Evolutionary conservation across 2,888 invertebrate species (phyloP).

Genomic region (Ephialtes manifestator): DNA sequence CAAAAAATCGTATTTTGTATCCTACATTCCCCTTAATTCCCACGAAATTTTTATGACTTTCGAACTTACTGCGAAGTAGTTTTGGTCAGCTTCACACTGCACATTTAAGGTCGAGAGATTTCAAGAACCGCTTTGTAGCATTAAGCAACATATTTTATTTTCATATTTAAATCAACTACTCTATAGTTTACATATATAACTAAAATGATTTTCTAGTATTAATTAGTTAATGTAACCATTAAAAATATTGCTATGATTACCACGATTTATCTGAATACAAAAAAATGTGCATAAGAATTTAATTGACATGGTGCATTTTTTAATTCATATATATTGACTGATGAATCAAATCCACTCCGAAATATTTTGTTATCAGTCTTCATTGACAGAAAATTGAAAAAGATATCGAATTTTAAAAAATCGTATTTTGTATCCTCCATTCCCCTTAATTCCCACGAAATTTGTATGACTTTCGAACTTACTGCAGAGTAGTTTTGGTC

Average conservation of each 20-base stretch:
- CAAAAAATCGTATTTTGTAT: not conserved
- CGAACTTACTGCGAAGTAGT: not conserved
- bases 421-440: not conserved
- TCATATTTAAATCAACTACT: no score
- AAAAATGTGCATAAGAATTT: no score
- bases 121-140: slow-evolving; percentile 71
- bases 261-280: no score
- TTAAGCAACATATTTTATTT: slow-evolving; percentile 75
- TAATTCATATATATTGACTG: not conserved
- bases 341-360: no score
- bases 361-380: not conserved
- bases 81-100: slow-evolving; percentile 2
- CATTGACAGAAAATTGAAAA: no score
- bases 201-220: no score
- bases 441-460: not conserved
- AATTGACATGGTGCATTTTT: not conserved
- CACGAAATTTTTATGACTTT: not conserved
- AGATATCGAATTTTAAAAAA: not conserved
- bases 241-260: no score
- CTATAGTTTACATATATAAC: no score
- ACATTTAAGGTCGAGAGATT: slow-evolving; percentile 78
- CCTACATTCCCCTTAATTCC: not conserved
- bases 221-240: no score
- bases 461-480: not conserved
- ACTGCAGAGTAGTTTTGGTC: slow-evolving; percentile 9